A percentile compares a stretch with the other conserved stretches of the same genome.
Conservation (phyloP, 2,113 vertebrate species). For the Argyrosomus japonicus region DNA sequence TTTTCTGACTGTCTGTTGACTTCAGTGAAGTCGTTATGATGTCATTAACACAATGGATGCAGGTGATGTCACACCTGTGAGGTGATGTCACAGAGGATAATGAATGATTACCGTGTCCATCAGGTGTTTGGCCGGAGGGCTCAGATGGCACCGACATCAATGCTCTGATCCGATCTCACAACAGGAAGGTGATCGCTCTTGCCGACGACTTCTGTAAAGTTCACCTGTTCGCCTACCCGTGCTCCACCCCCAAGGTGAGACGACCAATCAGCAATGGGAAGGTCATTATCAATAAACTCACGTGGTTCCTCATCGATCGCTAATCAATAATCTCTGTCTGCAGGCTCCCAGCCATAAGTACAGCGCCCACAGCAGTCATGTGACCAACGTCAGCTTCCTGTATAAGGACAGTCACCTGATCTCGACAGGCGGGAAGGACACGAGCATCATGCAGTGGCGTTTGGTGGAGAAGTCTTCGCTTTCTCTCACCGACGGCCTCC, state of each 20-base stretch:
- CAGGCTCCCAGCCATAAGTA: slow-evolving; percentile 98
- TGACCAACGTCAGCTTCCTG: slow-evolving; percentile 98
- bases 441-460: slow-evolving; percentile 98
- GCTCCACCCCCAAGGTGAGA: slow-evolving; percentile 93
- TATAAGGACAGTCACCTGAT: slow-evolving; percentile 92
- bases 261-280: no score
- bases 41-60: no score
- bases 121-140: slow-evolving; percentile 95
- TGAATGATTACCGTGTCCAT: no score
- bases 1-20: no score
- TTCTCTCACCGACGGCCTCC: slow-evolving; percentile 68
- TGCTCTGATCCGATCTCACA: slow-evolving; percentile 93
- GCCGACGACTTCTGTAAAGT: slow-evolving; percentile 99
- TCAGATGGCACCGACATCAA: slow-evolving; percentile 99
- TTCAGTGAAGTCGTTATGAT: no score
- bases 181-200: slow-evolving; percentile 94
- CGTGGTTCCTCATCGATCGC: no score
- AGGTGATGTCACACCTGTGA: no score
- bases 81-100: no score
- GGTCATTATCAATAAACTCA: no score
- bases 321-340: slow-evolving; percentile 8
- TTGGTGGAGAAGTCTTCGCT: slow-evolving; percentile 88
- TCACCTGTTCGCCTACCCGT: slow-evolving; percentile 96
- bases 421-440: slow-evolving; percentile 98
- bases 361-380: slow-evolving; percentile 98